Conservation (phyloP, 2,888 invertebrate species). For the Abrostola tripartita region DNA sequence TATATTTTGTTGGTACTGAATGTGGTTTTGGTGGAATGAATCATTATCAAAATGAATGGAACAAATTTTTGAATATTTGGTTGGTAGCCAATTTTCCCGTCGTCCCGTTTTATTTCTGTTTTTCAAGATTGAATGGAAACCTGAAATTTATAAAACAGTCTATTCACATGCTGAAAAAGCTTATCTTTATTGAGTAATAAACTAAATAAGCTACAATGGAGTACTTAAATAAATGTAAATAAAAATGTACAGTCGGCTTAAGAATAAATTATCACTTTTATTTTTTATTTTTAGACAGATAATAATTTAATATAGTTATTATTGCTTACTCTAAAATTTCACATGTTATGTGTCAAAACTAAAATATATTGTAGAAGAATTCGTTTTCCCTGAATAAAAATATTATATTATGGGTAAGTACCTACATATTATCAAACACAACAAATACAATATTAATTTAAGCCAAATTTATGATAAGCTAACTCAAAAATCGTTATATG, state of each 20-base stretch:
- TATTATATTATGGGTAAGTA: neutral
- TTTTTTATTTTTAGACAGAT: neutral
- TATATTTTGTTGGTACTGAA: no score
- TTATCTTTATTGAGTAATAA: no score
- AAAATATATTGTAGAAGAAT: slow-evolving; percentile 1
- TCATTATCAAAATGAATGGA: no score
- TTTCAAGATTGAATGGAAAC: neutral
- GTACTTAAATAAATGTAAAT: neutral
- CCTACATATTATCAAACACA: neutral
- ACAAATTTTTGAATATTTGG: no score
- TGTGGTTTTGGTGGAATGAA: no score
- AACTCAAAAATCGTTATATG: no score
- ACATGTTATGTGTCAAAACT: neutral
- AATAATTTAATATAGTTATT: neutral
- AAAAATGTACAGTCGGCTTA: neutral
- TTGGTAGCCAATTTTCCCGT: slow-evolving; percentile 1
- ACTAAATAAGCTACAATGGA: no score
- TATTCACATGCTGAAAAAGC: no score
- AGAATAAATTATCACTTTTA: neutral
- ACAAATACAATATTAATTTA: no score
- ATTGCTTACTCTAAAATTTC: neutral
- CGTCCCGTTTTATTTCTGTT: neutral
- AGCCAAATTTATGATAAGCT: no score
- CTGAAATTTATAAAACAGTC: no score
- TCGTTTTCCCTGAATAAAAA: neutral